phyloP scores from a whole-genome alignment of 1,140 invertebrate genomes.

The Ooceraea biroi region DNA sequence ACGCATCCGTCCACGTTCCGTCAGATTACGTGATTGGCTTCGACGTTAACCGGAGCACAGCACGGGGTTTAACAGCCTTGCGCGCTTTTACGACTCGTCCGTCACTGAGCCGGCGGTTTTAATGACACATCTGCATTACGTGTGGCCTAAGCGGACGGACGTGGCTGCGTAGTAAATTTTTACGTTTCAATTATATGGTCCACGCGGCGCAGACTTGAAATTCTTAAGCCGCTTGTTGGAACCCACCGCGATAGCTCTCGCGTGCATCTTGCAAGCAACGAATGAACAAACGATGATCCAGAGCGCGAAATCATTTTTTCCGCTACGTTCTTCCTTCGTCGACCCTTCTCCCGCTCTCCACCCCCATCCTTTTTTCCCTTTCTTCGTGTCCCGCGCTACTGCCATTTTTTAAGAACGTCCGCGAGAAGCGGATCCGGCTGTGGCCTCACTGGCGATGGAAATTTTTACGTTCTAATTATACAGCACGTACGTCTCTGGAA shows the following conservation, averaged over 20 bases:
- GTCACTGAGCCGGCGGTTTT: slow-evolving; percentile 68
- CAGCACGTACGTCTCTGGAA: slow-evolving; percentile 81
- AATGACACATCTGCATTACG: slow-evolving; percentile 76
- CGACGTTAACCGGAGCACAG: slow-evolving; percentile 10
- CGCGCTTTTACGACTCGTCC: slow-evolving; percentile 72
- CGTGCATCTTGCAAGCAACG: not conserved
- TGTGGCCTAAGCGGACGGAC: slow-evolving; percentile 61
- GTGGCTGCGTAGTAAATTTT: slow-evolving; percentile 73
- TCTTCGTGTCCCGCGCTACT: slow-evolving; percentile 16
- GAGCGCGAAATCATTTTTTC: slow-evolving; percentile 61
- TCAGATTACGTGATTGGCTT: slow-evolving; percentile 18
- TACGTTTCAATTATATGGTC: slow-evolving; percentile 79
- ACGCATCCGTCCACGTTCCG: slow-evolving; percentile 15
- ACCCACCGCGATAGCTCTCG: slow-evolving; percentile 2
- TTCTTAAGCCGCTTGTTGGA: slow-evolving; percentile 44
- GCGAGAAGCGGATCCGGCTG: slow-evolving; percentile 39
- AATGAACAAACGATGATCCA: slow-evolving; percentile 21
- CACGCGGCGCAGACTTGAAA: not conserved
- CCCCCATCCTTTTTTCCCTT: not conserved
- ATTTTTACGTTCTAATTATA: slow-evolving; percentile 84
- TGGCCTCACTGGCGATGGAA: slow-evolving; percentile 76
- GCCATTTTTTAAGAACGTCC: slow-evolving; percentile 55
- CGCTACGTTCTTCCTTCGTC: slow-evolving; percentile 4
- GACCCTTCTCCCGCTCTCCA: not conserved
- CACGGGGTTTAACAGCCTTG: slow-evolving; percentile 16